These are phyloP conservation scores for Osmoderma eremita DNA, from an alignment of 2,888 invertebrate species.

Conservation along the genomic window DNA sequence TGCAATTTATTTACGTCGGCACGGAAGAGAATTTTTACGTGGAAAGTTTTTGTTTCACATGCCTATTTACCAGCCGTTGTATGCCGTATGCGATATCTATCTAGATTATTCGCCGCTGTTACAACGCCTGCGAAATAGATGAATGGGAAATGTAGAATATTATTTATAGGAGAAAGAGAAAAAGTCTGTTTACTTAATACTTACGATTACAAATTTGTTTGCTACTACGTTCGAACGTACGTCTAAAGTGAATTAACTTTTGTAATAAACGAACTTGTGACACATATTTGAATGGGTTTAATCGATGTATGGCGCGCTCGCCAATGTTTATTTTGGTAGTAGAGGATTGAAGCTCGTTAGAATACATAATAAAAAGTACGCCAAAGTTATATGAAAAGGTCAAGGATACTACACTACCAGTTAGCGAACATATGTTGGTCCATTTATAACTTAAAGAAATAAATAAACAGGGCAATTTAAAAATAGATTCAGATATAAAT, in stretches of 20 bases:
- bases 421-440: no score
- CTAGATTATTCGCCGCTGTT: conserved; percentile 7
- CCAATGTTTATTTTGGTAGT: no score
- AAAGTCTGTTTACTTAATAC: conserved; percentile 4
- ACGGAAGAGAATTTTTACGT: conserved; percentile 27
- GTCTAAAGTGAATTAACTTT: conserved; percentile 16
- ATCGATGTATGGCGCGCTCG: no score
- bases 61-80: not conserved
- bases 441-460: no score
- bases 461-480: no score
- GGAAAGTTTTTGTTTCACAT: conserved; percentile 25
- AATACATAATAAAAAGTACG: no score
- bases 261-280: conserved; percentile 10
- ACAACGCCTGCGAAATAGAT: not conserved
- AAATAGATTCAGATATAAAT: no score
- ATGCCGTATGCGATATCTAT: conserved; percentile 10
- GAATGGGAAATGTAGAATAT: conserved; percentile 3
- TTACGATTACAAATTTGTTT: conserved; percentile 1
- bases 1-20: conserved; percentile 7
- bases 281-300: not conserved
- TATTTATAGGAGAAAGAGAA: not conserved
- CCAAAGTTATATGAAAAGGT: no score
- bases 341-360: no score
- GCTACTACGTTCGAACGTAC: no score
- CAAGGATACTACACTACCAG: no score